Base-by-base conservation (phyloP, 1,140 invertebrate genomes). In the Eufriesea mexicana region DNA sequence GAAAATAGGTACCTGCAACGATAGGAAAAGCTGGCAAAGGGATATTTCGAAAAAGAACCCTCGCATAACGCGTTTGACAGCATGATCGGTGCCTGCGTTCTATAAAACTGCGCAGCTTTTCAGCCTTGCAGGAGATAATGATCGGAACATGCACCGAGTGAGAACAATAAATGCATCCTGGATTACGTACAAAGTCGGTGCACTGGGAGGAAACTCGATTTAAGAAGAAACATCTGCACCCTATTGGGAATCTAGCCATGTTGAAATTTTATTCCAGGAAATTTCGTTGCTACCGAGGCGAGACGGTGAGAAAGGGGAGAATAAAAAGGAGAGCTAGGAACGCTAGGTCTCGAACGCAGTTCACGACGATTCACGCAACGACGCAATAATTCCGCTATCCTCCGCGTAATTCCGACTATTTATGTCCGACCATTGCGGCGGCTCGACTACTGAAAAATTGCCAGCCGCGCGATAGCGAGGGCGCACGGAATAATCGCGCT, bases 11-110 rank as follows among this genome's bases (percentile, higher is more conserved):
- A 42, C 59, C 8, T 9, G 51, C 28, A 68, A 70, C 79, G 64
- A 71, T 80, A 47, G 59, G 1, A n/a, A 51, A 23, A 67, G 70
- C 55, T 28, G 54, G 67, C 35, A 45, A 35, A 1, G 7, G 55
- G 55, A 67, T 14, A 20, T 28, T 23, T 70, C 57, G 79, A 70
- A 72, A 86, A 86, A 84, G 59, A 66, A 66, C 45, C 54, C 45
- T 20, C 25, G 71, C 64, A 72, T 79, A 78, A 75, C 78, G 77
- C 77, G 71, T 76, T 84, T 86, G 85, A 79, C 85, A 86, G 80
- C 28, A 78, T 74, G 85, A 78, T 86, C 84, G 84, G 85, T 66
- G 55, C 59, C 80, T 70, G 25, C 10, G 72, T 86, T 86, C 75
- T 62, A 70, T 74, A 62, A 62, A 86, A 79, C 64, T 66, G 81